Percentiles rank a stretch among this genome's conserved stretches.
Evolutionary conservation across 2,888 invertebrate species (phyloP).

Genomic region (Andrena bicolor): DNA sequence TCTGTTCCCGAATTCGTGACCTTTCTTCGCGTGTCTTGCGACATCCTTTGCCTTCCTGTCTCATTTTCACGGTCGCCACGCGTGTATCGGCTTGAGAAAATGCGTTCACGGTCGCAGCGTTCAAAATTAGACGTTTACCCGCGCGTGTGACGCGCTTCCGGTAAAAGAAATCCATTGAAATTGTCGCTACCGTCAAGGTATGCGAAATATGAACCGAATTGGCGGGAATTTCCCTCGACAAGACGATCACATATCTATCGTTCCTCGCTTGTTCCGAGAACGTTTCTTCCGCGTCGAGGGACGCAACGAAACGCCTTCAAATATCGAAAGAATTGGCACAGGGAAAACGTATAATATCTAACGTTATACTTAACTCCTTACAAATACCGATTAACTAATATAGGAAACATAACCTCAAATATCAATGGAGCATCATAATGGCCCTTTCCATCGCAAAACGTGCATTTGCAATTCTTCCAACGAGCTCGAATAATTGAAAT

Average conservation of each 20-base stretch:
- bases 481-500: neutral
- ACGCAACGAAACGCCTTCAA: neutral
- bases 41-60: conserved; percentile 36
- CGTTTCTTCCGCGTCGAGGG: neutral
- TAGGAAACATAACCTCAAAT: no score
- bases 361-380: neutral
- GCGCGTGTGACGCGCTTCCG: conserved; percentile 60
- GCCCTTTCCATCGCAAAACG: neutral
- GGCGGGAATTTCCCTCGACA: conserved; percentile 61
- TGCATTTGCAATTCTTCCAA: neutral
- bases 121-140: conserved; percentile 47
- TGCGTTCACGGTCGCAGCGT: conserved; percentile 30
- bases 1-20: conserved; percentile 68
- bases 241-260: neutral
- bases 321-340: neutral
- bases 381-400: neutral
- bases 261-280: neutral
- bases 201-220: conserved; percentile 46
- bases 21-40: conserved; percentile 60
- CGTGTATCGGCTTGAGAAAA: conserved; percentile 30
- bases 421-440: neutral
- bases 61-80: conserved; percentile 51
- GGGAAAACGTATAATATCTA: neutral
- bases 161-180: conserved; percentile 24
- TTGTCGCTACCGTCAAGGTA: conserved; percentile 50